Base-by-base conservation (phyloP, 2,113 vertebrate genomes). In the Gasterosteus aculeatus region DNA sequence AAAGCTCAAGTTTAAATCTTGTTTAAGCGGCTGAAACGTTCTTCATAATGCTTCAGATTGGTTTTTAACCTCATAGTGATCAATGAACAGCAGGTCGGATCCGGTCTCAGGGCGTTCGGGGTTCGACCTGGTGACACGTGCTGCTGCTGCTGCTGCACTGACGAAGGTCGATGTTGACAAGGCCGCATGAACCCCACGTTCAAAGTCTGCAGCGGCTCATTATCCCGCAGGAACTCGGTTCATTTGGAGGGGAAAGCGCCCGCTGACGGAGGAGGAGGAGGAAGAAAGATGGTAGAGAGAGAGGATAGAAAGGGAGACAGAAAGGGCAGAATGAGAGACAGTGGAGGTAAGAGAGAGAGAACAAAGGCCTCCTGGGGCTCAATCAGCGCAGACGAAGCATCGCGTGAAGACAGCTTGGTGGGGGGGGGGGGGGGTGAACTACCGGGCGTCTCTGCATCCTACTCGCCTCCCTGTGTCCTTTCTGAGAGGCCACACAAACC, bases 351-450 rank as follows among this genome's bases (percentile, higher is more conserved):
- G 2, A 7, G 65, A 35, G 31, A 38, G 69, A 77, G 78, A 61
- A 82, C 56, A 76, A 83, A 80, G 63, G 73, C 83, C 87, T 91
- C 88, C 33, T 68, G 86, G 88, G 90, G 86, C 80, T 91, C 85
- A 90, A 87, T 88, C 90, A 88, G 78, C 33, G 2, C 72, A 76
- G 78, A 46, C n/a, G 44, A 66, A 78, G 81, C 76, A 42, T 82
- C 62, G 47, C 54, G 53, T 62, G 78, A 70, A 85, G 88, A 75
- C 80, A 82, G 73, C 72, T 85, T 1, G 56, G 65, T 77, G 81
- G 82, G 1, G 41, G 42, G 42, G 44, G 41, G 49, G 5, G 54
- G 31, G 46, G 26, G 49, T 10, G 56, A 16, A 53, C 12, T 65
- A 67, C 49, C 56, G 42, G 72, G 83, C 81, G 70, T 82, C 83